Evolutionary conservation across 2,113 vertebrate genomes (phyloP).

Genomic region (Atherinomorus stipes): DNA sequence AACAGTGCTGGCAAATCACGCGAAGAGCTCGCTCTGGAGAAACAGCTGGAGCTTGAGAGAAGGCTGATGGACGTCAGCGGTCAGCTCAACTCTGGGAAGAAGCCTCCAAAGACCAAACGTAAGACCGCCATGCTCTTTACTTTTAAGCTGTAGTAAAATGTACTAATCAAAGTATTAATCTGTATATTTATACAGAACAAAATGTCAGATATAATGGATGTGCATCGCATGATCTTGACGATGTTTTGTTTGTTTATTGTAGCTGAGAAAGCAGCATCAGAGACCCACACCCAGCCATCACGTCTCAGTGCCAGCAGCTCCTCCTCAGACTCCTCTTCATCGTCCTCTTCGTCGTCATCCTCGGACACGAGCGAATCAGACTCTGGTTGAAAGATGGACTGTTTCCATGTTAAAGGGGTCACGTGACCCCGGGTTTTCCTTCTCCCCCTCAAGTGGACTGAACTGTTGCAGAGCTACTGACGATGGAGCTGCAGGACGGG

Average conservation of each 20-base stretch:
- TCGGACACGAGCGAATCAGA: constrained; percentile 95
- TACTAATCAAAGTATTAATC: too few species aligned
- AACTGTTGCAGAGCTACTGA: constrained; percentile 50
- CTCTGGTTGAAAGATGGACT: constrained; percentile 83
- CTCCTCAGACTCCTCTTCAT: constrained; percentile 88
- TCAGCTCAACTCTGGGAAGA: constrained; percentile 93
- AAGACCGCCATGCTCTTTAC: constrained; percentile 16
- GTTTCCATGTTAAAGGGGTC: not conserved
- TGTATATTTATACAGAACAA: too few species aligned
- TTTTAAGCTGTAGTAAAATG: too few species aligned
- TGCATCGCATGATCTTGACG: too few species aligned
- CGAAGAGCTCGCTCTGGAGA: constrained; percentile 92
- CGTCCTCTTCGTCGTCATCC: constrained; percentile 89
- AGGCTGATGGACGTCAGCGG: constrained; percentile 93
- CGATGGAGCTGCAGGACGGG: constrained; percentile 39
- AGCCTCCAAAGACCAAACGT: constrained; percentile 91
- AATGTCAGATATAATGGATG: too few species aligned
- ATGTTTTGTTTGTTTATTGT: not conserved
- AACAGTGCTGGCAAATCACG: constrained; percentile 89
- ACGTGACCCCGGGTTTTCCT: not conserved
- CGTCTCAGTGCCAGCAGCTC: constrained; percentile 93
- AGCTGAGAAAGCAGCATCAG: constrained; percentile 88
- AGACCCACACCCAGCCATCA: constrained; percentile 85
- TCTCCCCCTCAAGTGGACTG: constrained; percentile 38
- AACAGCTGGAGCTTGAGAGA: constrained; percentile 91